Base-by-base conservation (phyloP, 2,113 vertebrate species). In the Tautogolabrus adspersus region DNA sequence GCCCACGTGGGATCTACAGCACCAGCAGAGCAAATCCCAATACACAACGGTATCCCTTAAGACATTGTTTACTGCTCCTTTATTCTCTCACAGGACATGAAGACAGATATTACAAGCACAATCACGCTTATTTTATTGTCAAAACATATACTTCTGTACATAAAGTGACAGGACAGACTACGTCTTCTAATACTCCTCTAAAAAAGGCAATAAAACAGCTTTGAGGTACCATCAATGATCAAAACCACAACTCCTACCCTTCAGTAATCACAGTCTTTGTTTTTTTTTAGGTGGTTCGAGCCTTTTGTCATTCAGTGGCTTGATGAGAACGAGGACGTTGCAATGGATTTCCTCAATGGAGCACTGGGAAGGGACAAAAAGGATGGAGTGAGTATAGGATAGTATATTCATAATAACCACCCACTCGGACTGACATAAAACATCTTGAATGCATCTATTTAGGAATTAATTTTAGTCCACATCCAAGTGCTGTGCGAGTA, bases 281-380 rank as follows among this genome's bases (percentile, higher is more conserved):
- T 60, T 21, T 55, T 65, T 81, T 80, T 34, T 59, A 99, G 98
- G 89, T 99, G 98, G 98, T 99, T 99, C 75, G 98, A 99, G 71
- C 97, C 98, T 10, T 99, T 99, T 90, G 98, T 98, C 73, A 98
- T 99, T 86, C 97, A 99, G 89, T 99, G 98, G 98, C 93, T 99
- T 57, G 97, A 97, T 87, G 98, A 99, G 93, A 99, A 99, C 46
- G 98, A 99, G 90, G 98, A 97, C 3, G 96, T 98, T 21, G 96
- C 98, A 67, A 96, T 98, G 97, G 98, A 99, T 81, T 99, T 99
- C 87, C 95, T 99, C 61, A 96, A 98, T 12, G 98, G 96, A 61
- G 98, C 98, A 0, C 92, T 99, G 81, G 97, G 95, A 93, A 96
- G 98, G 82, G 98, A 99, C 93, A 99, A 98, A 88, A 99, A 99